Base-by-base conservation (phyloP, 2,888 invertebrate species). In the Acleris cristana region DNA sequence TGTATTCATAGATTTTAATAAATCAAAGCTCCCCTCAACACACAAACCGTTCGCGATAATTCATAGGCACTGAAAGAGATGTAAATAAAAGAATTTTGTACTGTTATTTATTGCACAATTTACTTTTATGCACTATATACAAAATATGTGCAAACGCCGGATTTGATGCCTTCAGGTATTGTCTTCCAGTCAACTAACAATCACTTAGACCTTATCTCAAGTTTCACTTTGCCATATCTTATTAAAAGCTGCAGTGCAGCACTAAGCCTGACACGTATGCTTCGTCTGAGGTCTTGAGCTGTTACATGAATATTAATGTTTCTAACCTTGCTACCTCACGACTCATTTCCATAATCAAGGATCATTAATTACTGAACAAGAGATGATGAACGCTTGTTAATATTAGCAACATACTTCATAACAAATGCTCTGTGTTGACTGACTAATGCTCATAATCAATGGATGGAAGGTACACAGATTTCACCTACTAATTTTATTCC, bases 261-360 rank as follows among this genome's bases (percentile, higher is more conserved):
- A 18, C 52, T 53, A 61, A 53, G 40, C 60, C 18, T 40, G 60
- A 23, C 52, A 53, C 44, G 52, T 23, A 44, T 52, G 44, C 60
- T 52, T 21, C 23, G 52, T 30, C 40, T 53, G 60, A 61, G 21
- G 40, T 61, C 52, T 61, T 44, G 52, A 61, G 40, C 60, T 53
- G 40, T 23, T 52, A 23, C 52, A 61, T 61, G 40, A 61, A 61
- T 61, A 61, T 61, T 61, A 61, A 61, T 60, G 40, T 23, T 52
- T 14, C 60, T 23, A 51, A 58, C 49, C 18, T 59, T 51, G 60
- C 40, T 61, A 26, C 60, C 52, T 34, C 19, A 59, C 51, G 40
- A 44, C 44, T 61, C 40, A 44, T 61, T 52, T 44, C 60, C 60
- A 53, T 53, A 53, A 34, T 45, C n/a, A 4, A 57, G 30, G 58